phyloP scores from a whole-genome alignment of 2,113 vertebrate species.

The Narcine bancroftii region DNA sequence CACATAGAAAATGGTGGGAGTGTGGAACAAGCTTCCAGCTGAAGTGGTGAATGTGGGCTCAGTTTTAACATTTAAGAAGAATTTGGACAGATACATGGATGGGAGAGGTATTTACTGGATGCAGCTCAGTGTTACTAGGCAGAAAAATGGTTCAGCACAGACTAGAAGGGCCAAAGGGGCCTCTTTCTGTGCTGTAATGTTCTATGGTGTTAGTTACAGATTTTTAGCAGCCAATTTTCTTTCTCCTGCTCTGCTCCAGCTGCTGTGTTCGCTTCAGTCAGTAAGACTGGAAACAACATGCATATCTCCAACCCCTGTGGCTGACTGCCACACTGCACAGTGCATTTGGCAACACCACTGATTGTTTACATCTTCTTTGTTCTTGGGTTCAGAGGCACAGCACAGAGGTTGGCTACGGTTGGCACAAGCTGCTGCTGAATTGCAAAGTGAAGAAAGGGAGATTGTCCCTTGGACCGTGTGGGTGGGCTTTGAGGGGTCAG shows the following conservation, averaged over 20 bases:
- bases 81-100: too few relatives aligned
- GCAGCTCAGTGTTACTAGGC: too few relatives aligned
- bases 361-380: slow-evolving; percentile 6
- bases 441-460: not conserved
- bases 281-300: not conserved
- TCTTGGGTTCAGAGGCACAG: not conserved
- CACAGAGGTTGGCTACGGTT: not conserved
- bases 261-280: not conserved
- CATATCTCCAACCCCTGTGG: not conserved
- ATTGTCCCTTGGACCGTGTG: not conserved
- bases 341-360: not conserved
- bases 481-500: slow-evolving; percentile 3
- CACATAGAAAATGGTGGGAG: too few relatives aligned
- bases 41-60: too few relatives aligned
- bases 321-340: not conserved
- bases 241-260: not conserved
- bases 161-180: too few relatives aligned
- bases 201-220: too few relatives aligned
- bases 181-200: too few relatives aligned
- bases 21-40: too few relatives aligned
- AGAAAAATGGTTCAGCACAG: too few relatives aligned
- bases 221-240: not conserved
- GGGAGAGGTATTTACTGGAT: too few relatives aligned
- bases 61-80: too few relatives aligned
- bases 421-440: slow-evolving; percentile 13